These are phyloP conservation scores for Troides helena DNA, from an alignment of 2,888 invertebrate genomes.

Conservation along the genomic window DNA sequence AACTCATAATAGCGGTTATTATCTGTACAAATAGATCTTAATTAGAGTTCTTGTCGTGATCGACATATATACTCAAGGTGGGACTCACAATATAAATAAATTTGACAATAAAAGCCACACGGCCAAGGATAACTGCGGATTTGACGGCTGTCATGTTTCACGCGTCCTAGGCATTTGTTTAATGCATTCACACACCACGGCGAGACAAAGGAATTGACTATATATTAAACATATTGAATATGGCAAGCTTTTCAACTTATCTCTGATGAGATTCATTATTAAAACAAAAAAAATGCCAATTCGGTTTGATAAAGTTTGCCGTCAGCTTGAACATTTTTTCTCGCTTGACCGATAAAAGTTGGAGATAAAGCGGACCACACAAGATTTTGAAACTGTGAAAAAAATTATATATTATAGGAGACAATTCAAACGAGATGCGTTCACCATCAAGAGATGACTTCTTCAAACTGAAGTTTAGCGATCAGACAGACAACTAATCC, in stretches of 20 bases:
- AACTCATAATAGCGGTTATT: conserved; percentile 8
- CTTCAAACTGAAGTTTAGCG: no score
- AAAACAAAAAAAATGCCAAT: neutral
- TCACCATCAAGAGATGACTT: neutral
- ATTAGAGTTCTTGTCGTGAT: conserved; percentile 59
- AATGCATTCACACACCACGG: conserved; percentile 9
- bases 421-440: neutral
- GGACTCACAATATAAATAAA: conserved; percentile 46
- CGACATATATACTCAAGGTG: conserved; percentile 55
- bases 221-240: neutral
- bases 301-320: neutral
- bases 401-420: neutral
- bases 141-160: conserved; percentile 44
- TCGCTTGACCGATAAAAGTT: neutral
- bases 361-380: conserved; percentile 1
- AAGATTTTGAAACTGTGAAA: neutral
- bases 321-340: conserved; percentile 1
- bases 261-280: conserved; percentile 4
- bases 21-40: conserved; percentile 22
- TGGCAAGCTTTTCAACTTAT: neutral
- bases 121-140: conserved; percentile 56
- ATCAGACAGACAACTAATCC: no score
- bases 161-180: conserved; percentile 69
- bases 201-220: conserved; percentile 10
- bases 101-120: conserved; percentile 55